Percentiles rank a stretch among this genome's conserved stretches.
Evolutionary conservation across 23 tunicate species (phyloP).

Genomic region (Phallusia fumigata): DNA sequence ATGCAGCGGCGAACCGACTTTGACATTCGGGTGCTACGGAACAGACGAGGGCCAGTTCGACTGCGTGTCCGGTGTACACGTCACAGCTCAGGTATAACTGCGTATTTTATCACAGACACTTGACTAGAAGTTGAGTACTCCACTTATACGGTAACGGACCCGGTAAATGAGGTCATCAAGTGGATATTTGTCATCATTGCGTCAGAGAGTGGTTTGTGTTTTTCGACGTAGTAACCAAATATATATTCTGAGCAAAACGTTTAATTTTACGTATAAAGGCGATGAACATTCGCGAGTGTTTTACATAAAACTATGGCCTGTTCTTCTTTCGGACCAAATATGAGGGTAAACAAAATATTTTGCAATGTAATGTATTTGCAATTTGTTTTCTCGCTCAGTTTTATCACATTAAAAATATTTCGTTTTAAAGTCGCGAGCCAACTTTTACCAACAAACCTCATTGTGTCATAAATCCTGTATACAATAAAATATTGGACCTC

Average conservation of each 20-base stretch:
- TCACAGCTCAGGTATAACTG: conserved; percentile 38
- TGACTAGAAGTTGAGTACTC: background rate
- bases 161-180: background rate
- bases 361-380: too few species aligned
- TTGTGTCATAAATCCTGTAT: too few species aligned
- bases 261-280: background rate
- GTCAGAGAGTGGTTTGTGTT: background rate
- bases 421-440: too few species aligned
- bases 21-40: conserved; percentile 55
- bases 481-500: too few species aligned
- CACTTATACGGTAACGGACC: background rate
- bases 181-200: background rate
- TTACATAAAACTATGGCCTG: too few species aligned
- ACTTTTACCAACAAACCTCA: too few species aligned
- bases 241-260: background rate
- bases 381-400: too few species aligned
- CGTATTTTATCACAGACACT: background rate
- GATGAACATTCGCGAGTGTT: too few species aligned
- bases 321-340: too few species aligned
- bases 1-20: conserved; percentile 17
- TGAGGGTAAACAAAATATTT: too few species aligned
- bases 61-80: conserved; percentile 65
- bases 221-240: background rate
- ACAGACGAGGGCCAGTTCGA: conserved; percentile 48
- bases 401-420: too few species aligned